phyloP scores from a whole-genome alignment of 2,888 invertebrate species.

The Callyntrura guangdongensis region DNA sequence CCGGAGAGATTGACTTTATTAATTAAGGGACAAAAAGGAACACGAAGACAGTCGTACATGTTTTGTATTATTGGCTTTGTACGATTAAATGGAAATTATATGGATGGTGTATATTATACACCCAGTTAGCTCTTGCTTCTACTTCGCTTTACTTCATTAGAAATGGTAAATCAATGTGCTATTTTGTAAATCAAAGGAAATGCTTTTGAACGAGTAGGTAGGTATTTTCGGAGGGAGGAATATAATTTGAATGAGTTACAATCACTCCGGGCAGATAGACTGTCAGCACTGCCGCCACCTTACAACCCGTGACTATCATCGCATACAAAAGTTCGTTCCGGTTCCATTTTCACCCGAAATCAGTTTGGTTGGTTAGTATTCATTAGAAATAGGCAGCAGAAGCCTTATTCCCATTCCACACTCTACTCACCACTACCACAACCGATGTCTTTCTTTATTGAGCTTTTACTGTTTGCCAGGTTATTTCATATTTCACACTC shows the following conservation, averaged over 20 bases:
- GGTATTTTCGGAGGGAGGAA: not conserved
- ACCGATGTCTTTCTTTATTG: conserved; percentile 1
- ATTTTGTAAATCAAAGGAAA: conserved; percentile 56
- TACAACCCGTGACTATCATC: not conserved
- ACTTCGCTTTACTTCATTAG: conserved; percentile 72
- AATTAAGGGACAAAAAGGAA: conserved; percentile 74
- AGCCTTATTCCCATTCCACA: not conserved
- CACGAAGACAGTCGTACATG: conserved; percentile 34
- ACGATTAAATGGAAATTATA: conserved; percentile 31
- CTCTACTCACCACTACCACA: not conserved
- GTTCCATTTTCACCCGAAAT: not conserved
- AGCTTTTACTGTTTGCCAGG: not conserved
- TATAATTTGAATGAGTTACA: conserved; percentile 32
- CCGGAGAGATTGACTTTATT: conserved; percentile 77
- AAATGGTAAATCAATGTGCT: conserved; percentile 71
- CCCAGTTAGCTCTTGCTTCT: conserved; percentile 62
- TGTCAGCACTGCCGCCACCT: conserved; percentile 16
- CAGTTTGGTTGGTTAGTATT: not conserved
- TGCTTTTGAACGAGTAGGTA: conserved; percentile 30
- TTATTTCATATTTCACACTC: conserved; percentile 36
- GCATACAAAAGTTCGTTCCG: not conserved
- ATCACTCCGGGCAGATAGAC: conserved; percentile 33
- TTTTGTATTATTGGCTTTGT: conserved; percentile 55
- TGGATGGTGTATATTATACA: conserved; percentile 20
- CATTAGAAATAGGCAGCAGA: not conserved